A percentile compares a stretch with the other conserved stretches of the same genome.
These are phyloP conservation scores for Smutsia temminckii DNA, from an alignment of 2,797 vertebrate genomes.

Conservation along the genomic window DNA sequence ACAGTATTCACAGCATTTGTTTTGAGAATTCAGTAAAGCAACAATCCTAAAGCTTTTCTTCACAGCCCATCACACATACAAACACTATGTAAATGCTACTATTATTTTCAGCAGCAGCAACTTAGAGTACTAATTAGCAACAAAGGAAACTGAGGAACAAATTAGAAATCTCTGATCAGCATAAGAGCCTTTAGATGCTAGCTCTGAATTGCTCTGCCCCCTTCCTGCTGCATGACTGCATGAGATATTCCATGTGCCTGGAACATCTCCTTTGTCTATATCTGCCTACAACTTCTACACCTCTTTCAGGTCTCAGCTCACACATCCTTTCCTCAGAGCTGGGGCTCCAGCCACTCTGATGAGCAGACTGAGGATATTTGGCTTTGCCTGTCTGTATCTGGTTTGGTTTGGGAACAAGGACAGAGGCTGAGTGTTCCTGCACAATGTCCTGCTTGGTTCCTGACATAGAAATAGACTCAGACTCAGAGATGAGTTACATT, in stretches of 20 bases:
- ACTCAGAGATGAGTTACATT: background rate
- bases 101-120: background rate
- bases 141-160: background rate
- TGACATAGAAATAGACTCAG: background rate
- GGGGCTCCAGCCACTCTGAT: background rate
- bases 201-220: background rate
- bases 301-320: background rate
- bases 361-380: background rate
- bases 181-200: background rate
- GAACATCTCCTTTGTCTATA: background rate
- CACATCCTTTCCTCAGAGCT: background rate
- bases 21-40: background rate
- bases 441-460: background rate
- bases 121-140: background rate
- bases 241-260: background rate
- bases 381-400: background rate
- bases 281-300: background rate
- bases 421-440: background rate
- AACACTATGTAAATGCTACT: background rate
- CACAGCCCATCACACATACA: background rate
- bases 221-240: background rate
- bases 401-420: background rate
- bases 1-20: background rate
- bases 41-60: background rate
- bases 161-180: background rate